Base-by-base conservation (phyloP, 2,888 invertebrate genomes). In the Physocephala rufipes region DNA sequence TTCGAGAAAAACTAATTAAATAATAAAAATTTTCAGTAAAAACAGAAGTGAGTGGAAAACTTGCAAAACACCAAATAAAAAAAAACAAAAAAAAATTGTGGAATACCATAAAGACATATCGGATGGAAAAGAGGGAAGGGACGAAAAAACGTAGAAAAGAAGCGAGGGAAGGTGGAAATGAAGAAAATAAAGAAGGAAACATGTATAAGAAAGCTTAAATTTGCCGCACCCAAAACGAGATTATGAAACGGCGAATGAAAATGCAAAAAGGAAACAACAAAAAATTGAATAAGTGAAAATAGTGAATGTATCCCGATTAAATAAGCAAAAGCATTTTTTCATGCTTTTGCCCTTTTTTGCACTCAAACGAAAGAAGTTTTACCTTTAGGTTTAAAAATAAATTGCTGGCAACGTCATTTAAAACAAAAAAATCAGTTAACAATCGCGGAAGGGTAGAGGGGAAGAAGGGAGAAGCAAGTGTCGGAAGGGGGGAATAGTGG, bases 141-240 rank as follows among this genome's bases (percentile, higher is more conserved):
- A n/a, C 3, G n/a, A 19, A 12, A 49, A 49, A 19, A 49, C 15
- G 49, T 5, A 19, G 49, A 49, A n/a, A 2, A 49, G 49, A n/a
- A 49, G 3, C 2, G 49, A 49, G 49, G 12, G 19, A 49, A 49
- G 49, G 19, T 12, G 5, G 49, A 12, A 49, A n/a, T n/a, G 49
- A 49, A 49, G 19, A n/a, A 49, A 49, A n/a, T n/a, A 49, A 49
- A 12, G 49, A 3, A 19, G 49, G 49, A 3, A 49, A 53, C 30
- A 15, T 9, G 2, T 24, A 21, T 55, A 26, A 15, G 16, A 43
- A 67, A 55, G n/a, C 7, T 26, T 67, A 21, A 43, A 30, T 13
- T 24, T 45, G 58, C 67, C 67, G 58, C 67, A 28, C 67, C 67
- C 67, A 67, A 67, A 59, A 67, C 26, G 30, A 45, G 28, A 67